Conservation (phyloP, 2,888 invertebrate genomes). For the Nezara viridula region DNA sequence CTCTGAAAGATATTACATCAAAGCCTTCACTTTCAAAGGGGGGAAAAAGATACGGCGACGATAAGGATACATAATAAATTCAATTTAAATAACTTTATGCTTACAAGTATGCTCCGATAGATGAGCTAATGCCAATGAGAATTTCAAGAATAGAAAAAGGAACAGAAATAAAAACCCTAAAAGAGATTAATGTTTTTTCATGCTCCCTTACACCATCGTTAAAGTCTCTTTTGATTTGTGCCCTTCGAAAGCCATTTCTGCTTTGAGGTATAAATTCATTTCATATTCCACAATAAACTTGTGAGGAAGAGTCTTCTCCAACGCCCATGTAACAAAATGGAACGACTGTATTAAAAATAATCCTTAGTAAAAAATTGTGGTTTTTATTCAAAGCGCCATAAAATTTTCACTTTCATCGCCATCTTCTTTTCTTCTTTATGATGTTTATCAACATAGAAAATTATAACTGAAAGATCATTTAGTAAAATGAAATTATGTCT, state of each 20-base stretch:
- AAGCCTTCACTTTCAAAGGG: neutral
- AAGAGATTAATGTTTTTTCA: conserved; percentile 18
- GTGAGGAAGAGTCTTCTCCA: neutral
- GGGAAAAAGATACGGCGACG: neutral
- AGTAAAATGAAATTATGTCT: too few species aligned
- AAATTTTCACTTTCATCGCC: too few species aligned
- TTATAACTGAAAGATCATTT: too few species aligned
- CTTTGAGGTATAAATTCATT: conserved; percentile 19
- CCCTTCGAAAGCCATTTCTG: neutral
- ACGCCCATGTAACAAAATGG: neutral
- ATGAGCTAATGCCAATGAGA: neutral
- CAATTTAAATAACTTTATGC: conserved; percentile 2
- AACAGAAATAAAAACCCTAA: conserved; percentile 11
- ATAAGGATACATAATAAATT: neutral
- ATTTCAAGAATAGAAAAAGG: neutral
- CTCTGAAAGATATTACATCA: neutral
- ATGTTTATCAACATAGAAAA: too few species aligned
- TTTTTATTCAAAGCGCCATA: too few species aligned
- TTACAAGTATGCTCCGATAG: neutral
- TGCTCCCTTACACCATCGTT: conserved; percentile 22
- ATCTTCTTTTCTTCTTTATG: too few species aligned
- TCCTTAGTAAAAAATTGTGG: too few species aligned
- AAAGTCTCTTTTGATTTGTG: conserved; percentile 29
- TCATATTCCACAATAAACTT: neutral
- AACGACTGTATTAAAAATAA: too few species aligned